Percentiles rank a stretch among this genome's conserved stretches.
phyloP scores from a whole-genome alignment of 2,797 vertebrate species.

The Zenarchopterus dispar region DNA sequence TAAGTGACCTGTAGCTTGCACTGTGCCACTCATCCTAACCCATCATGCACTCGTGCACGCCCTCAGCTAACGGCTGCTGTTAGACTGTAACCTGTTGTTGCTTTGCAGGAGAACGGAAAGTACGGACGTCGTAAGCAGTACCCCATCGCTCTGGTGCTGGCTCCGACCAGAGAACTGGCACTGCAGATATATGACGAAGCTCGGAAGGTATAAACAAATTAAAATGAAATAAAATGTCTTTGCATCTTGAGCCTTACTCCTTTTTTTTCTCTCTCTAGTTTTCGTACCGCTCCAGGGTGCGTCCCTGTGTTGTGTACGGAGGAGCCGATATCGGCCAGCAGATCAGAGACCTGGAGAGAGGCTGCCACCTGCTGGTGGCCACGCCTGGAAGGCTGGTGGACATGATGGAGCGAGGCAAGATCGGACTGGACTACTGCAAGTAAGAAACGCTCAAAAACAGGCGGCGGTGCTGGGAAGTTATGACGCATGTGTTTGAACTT shows the following conservation, averaged over 20 bases:
- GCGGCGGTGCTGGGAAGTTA: not conserved
- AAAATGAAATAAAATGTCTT: too few relatives aligned
- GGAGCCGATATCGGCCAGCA: conserved; percentile 97
- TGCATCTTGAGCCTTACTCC: too few relatives aligned
- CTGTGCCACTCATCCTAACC: too few relatives aligned
- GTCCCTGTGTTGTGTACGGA: conserved; percentile 95
- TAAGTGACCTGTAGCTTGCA: too few relatives aligned
- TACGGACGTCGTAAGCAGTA: conserved; percentile 96
- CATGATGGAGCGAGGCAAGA: conserved; percentile 98
- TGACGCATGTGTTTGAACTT: not conserved
- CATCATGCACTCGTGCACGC: too few relatives aligned
- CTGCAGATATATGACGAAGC: conserved; percentile 98
- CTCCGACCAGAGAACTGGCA: conserved; percentile 96
- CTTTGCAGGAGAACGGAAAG: conserved; percentile 90
- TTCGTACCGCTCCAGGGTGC: conserved; percentile 93
- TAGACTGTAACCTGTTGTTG: not conserved
- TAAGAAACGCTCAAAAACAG: conserved; percentile 54
- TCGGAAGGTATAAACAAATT: conserved; percentile 86
- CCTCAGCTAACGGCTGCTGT: not conserved
- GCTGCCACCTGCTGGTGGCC: conserved; percentile 94
- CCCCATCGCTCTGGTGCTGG: conserved; percentile 93
- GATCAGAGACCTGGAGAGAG: conserved; percentile 93
- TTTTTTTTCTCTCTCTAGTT: conserved; percentile 27
- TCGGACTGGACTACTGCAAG: conserved; percentile 96
- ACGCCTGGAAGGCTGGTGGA: conserved; percentile 95